A percentile compares a stretch with the other conserved stretches of the same genome.
Evolutionary conservation across 2,888 invertebrate species (phyloP).

Genomic region (Idaea dimidiata): DNA sequence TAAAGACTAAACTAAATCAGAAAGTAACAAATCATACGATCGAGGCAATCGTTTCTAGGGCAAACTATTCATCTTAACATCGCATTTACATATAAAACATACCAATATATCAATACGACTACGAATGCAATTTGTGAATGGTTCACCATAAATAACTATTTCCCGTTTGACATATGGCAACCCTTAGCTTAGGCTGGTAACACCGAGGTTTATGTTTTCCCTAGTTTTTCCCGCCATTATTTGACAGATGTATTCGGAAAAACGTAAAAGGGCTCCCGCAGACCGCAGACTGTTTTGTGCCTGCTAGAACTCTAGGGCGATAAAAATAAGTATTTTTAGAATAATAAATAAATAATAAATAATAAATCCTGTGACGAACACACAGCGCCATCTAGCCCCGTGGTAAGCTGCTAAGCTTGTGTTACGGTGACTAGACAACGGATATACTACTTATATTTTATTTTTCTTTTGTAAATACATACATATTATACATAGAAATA

Average conservation of each 20-base stretch:
- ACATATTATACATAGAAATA: no score
- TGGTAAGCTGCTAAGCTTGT: no score
- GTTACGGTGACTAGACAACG: no score
- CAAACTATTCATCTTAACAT: conserved; percentile 67
- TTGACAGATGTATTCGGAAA: conserved; percentile 73
- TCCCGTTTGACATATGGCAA: conserved; percentile 75
- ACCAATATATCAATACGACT: conserved; percentile 77
- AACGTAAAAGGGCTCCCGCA: conserved; percentile 45
- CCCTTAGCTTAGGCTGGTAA: conserved; percentile 60
- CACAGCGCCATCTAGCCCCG: no score
- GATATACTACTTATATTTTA: no score
- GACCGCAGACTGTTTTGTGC: neutral
- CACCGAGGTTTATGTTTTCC: conserved; percentile 62
- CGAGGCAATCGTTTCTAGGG: conserved; percentile 63
- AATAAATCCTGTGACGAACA: no score
- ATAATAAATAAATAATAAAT: no score
- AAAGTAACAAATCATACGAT: conserved; percentile 55
- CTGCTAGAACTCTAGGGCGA: no score
- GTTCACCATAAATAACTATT: conserved; percentile 77
- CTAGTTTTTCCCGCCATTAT: conserved; percentile 69
- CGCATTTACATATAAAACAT: conserved; percentile 80
- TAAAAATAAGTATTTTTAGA: no score
- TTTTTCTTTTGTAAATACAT: no score
- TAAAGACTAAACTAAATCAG: neutral
- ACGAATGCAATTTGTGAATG: conserved; percentile 79